Percentiles rank a stretch among this genome's conserved stretches.
These are phyloP conservation scores for Phenganax subtilis DNA, from an alignment of 92 coral and sea anemone genomes.

Conservation along the genomic window DNA sequence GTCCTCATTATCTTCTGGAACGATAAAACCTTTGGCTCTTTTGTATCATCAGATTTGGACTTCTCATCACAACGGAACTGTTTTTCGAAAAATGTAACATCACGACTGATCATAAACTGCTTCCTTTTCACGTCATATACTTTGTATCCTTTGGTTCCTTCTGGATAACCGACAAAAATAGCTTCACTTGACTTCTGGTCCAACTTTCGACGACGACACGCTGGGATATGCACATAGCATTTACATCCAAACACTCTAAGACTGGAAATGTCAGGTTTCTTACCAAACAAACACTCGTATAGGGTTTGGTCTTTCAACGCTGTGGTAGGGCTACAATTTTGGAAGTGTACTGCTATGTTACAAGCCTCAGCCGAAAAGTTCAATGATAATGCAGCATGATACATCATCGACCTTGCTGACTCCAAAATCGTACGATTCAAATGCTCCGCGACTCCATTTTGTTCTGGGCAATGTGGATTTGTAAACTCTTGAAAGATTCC, in stretches of 20 bases:
- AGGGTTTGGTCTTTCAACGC: conserved; percentile 15
- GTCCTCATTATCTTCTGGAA: background rate
- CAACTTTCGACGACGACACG: conserved; percentile 4
- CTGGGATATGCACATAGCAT: conserved; percentile 21
- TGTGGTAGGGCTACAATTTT: conserved; percentile 23
- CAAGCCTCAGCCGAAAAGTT: conserved; percentile 39
- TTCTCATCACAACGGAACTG: background rate
- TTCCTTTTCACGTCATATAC: background rate
- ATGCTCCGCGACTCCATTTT: conserved; percentile 37
- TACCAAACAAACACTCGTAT: conserved; percentile 3
- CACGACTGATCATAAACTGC: conserved; percentile 15
- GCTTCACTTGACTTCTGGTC: background rate
- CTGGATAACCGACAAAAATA: conserved; percentile 21
- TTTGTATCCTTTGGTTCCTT: conserved; percentile 32
- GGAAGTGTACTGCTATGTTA: conserved; percentile 16
- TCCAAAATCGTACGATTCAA: conserved; percentile 34
- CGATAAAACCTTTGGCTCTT: background rate
- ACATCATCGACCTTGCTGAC: conserved; percentile 36
- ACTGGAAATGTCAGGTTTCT: conserved; percentile 33
- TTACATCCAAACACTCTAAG: conserved; percentile 25
- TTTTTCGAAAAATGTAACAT: conserved; percentile 18
- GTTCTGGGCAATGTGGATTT: conserved; percentile 17
- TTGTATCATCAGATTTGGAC: background rate
- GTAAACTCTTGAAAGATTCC: conserved; percentile 35
- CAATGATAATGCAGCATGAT: conserved; percentile 9